Evolutionary conservation across 2,113 vertebrate species (phyloP), one percentile per base, ranked within the genome.

Genomic region (Trogon surrucura): DNA sequence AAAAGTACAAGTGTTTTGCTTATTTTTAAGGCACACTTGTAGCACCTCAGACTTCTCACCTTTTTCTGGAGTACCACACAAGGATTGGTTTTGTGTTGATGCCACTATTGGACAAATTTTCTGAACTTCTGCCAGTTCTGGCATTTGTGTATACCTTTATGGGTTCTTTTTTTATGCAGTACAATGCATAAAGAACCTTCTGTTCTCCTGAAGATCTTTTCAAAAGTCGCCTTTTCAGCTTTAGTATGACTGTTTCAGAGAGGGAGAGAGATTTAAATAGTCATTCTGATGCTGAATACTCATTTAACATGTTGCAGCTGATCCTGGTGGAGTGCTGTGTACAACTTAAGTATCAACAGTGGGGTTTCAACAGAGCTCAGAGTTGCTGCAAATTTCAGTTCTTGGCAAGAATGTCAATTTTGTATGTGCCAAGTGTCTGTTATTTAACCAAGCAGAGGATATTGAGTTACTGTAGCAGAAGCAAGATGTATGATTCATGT

Each of bases 361-460:
- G 87, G 92, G 93, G 89, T 96, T 94, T 84, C 95, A 93, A 48
- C 87, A 96, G 90, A 93, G 88, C 90, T 96, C 61, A 93, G 87
- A 96, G 86, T 95, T 95, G 92, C 91, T 95, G 92, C 78, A 89
- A 88, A 96, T 94, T 96, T 95, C 96, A 94, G 97, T 98, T 98
- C 97, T 98, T 98, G 97, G 98, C 98, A 98, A 95, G 92, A 97
- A 88, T 79, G 73, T 93, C 79, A 95, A 84, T 91, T 95, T 94
- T 94, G 58, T 95, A 54, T 69, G 96, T 97, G 98, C 98, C 98
- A 98, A 97, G 95, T 95, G 96, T 97, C 96, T 97, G 95, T 97
- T 98, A 97, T 98, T 98, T 97, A 98, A 98, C 97, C 98, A 98
- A 98, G 98, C 98, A 98, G 95, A 94, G 94, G 84, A 98, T 98